Evolutionary conservation across 2,113 vertebrate species (phyloP), one percentile per base, ranked within the genome.

Genomic region (Helogale parvula): DNA sequence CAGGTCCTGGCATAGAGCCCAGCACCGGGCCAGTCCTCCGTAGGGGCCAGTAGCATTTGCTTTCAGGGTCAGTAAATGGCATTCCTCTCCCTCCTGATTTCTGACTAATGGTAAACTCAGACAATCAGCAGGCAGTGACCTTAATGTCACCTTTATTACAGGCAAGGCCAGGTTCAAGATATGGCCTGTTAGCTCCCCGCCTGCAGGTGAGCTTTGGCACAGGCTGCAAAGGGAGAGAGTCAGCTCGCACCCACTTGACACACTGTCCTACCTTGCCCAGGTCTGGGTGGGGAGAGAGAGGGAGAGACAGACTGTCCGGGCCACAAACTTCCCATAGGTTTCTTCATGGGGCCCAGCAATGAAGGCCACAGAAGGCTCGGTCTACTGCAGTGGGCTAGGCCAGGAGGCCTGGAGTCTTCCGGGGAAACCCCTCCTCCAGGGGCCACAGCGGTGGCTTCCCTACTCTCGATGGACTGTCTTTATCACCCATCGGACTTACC

Each of bases 281-380:
- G 19, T 50, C 47, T n/a, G n/a, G 17, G 41, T 27, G 27, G 45
- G 52, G 41, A 12, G 6, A 72, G 47, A 45, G 25, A 14, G 5
- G 71, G 17, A n/a, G 5, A 25, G 66, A 5, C 25, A 9, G 68
- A 29, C 23, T n/a, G 7, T 65, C 31, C 0, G 9, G 77, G 66
- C 23, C 4, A 1, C 6, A 33, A 35, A 66, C 21, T 1, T 63
- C 5, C 0, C 0, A 1, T 3, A 11, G 33, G 65, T 15, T 1
- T 17, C 19, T 60, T 21, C 16, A 1, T 7, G 33, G 6, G 10
- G 50, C 21, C 0, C 21, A 71, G 14, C 7, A 2, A 6, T 0
- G 23, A 41, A 50, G 68, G 6, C 38, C 15, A 14, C 7, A 0
- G n/a, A 31, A 16, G 23, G 27, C 25, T 52, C 12, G 35, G 50